phyloP scores from a whole-genome alignment of 2,797 vertebrate species.

The Pipistrellus nathusii region DNA sequence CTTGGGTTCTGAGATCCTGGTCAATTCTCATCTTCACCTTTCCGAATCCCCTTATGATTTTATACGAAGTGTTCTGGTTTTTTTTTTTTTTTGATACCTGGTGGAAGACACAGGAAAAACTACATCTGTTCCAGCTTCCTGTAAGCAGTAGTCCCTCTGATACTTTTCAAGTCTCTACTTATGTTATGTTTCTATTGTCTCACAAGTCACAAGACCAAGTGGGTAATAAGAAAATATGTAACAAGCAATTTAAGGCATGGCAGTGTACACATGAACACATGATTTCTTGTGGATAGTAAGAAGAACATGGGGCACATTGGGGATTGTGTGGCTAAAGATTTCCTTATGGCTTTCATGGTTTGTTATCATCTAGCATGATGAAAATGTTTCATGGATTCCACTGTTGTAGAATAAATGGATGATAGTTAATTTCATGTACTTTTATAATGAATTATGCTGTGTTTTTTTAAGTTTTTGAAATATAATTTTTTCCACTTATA shows the following conservation, averaged over 20 bases:
- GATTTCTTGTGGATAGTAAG: neutral
- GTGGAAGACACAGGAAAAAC: neutral
- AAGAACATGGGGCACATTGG: neutral
- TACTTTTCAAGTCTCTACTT: neutral
- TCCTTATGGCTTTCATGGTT: neutral
- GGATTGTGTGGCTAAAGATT: fast-evolving
- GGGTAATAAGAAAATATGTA: neutral
- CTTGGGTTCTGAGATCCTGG: neutral
- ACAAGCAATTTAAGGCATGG: neutral
- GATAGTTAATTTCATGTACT: neutral
- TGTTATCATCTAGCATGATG: neutral
- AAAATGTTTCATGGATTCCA: neutral
- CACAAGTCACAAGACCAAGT: neutral
- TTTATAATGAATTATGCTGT: slow-evolving; percentile 36
- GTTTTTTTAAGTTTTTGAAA: neutral
- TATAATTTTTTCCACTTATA: neutral
- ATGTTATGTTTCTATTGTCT: neutral
- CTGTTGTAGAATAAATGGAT: neutral
- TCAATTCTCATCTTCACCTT: neutral
- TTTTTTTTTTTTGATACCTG: neutral
- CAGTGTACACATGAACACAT: neutral
- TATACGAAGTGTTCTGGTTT: neutral
- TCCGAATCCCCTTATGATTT: neutral
- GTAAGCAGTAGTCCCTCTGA: neutral
- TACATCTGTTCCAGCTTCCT: neutral